Percentiles rank a stretch among this genome's conserved stretches.
phyloP scores from a whole-genome alignment of 2,888 invertebrate genomes.

The Bellardia pandia region DNA sequence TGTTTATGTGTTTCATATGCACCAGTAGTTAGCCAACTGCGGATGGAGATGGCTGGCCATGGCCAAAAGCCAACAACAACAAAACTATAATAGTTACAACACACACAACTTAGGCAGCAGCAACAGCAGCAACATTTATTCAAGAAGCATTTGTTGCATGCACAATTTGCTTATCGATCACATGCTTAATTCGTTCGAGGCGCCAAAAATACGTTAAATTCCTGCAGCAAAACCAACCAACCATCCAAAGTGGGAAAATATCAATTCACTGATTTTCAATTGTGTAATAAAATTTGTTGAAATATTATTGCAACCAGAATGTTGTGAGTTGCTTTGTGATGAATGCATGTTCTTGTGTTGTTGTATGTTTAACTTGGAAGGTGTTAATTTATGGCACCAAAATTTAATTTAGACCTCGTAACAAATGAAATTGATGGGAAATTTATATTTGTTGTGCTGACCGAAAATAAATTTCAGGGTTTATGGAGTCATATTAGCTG shows the following conservation, averaged over 20 bases:
- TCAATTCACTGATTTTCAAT: conserved; percentile 49
- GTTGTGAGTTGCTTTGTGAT: conserved; percentile 1
- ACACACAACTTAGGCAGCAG: background rate
- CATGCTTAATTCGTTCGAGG: conserved; percentile 80
- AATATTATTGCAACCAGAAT: conserved; percentile 54
- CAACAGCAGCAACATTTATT: conserved; percentile 25
- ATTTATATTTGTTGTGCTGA: conserved; percentile 6
- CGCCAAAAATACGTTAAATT: conserved; percentile 73
- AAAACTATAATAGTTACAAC: conserved; percentile 36
- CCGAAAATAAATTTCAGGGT: conserved; percentile 33
- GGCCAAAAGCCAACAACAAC: conserved; percentile 60
- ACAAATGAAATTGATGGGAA: conserved; percentile 44
- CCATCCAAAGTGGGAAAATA: conserved; percentile 39
- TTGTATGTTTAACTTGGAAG: background rate
- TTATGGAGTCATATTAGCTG: background rate
- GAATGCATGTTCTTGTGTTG: background rate
- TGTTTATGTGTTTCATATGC: conserved; percentile 53
- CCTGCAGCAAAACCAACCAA: conserved; percentile 8
- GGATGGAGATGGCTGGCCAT: conserved; percentile 35
- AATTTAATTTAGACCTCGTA: conserved; percentile 35
- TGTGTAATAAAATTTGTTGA: conserved; percentile 62
- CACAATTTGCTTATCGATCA: conserved; percentile 81
- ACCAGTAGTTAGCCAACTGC: background rate
- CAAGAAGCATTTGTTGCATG: conserved; percentile 74
- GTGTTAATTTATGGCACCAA: conserved; percentile 53